Conservation (phyloP, 2,113 vertebrate species). For the Phalacrocorax brasilianus region DNA sequence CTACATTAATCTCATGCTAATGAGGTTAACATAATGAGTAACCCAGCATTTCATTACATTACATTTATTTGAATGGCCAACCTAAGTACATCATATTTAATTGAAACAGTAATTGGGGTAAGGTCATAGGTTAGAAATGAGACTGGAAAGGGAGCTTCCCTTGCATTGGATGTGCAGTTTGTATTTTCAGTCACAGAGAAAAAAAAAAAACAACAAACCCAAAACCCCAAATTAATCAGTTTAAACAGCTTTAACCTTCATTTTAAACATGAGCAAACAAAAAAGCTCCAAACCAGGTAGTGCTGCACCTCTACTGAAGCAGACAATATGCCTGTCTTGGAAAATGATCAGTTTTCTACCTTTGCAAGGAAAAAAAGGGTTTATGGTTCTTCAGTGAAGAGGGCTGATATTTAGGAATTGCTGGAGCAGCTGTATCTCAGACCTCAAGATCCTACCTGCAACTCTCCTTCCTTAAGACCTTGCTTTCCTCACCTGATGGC, state of each 20-base stretch:
- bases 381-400: neutral
- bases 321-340: neutral
- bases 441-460: neutral
- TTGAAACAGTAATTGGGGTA: conserved; percentile 33
- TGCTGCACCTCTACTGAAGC: neutral
- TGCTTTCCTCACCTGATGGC: neutral
- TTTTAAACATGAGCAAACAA: neutral
- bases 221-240: neutral
- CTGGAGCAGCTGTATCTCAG: neutral
- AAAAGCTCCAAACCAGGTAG: fast-evolving
- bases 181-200: neutral
- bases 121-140: neutral
- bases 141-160: neutral
- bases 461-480: neutral
- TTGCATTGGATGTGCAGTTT: neutral
- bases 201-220: neutral
- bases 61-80: conserved; percentile 34
- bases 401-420: neutral
- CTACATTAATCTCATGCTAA: conserved; percentile 46
- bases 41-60: conserved; percentile 50
- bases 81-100: conserved; percentile 44
- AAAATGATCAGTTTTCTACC: neutral
- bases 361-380: fast-evolving
- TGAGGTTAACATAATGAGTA: conserved; percentile 55
- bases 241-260: neutral